phyloP scores from a whole-genome alignment of 2,797 vertebrate genomes.

The Buceros bicornis region DNA sequence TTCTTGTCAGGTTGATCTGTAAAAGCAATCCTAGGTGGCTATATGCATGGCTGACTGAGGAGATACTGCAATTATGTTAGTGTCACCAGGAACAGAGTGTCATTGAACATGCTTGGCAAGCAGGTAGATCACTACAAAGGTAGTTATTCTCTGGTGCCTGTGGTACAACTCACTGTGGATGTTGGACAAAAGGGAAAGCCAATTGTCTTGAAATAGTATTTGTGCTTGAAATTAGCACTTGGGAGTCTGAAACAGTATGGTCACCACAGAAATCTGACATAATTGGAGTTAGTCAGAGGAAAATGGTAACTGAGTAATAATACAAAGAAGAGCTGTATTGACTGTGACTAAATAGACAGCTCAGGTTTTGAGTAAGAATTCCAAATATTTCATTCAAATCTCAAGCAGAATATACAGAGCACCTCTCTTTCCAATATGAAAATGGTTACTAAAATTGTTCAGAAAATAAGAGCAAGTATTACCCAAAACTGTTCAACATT shows the following conservation, averaged over 20 bases:
- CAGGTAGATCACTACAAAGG: background rate
- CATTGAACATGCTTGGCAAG: background rate
- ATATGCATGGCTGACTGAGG: background rate
- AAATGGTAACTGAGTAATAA: background rate
- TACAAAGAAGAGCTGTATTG: background rate
- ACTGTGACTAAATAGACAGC: background rate
- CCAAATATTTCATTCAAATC: background rate
- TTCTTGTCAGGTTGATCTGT: background rate
- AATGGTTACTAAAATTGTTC: background rate
- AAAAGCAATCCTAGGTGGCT: background rate
- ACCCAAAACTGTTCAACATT: background rate
- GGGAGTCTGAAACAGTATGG: background rate
- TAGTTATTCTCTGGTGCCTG: background rate
- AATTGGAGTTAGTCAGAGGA: background rate
- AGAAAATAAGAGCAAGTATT: background rate
- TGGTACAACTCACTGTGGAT: background rate
- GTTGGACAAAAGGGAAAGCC: background rate
- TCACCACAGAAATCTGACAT: background rate
- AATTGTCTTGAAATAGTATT: background rate
- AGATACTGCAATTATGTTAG: background rate
- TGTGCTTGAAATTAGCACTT: background rate
- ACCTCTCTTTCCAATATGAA: background rate
- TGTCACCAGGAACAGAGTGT: background rate
- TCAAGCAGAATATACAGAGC: background rate
- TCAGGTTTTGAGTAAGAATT: background rate